Percentiles rank a stretch among this genome's conserved stretches.
These are phyloP conservation scores for Diplosoma virens DNA, from an alignment of 23 tunicate genomes.

Conservation along the genomic window DNA sequence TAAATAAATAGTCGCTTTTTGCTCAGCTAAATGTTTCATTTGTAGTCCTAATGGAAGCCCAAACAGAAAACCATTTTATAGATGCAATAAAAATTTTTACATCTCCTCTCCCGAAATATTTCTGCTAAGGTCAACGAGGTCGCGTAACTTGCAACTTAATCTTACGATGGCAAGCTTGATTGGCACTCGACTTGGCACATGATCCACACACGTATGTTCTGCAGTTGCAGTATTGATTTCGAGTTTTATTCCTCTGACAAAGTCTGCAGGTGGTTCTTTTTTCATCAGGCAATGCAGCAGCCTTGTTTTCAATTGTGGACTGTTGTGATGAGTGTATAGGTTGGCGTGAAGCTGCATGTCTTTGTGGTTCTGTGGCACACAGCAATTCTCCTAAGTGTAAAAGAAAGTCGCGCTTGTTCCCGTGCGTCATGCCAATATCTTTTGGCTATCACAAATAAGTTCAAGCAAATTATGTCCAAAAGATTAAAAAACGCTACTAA, in stretches of 20 bases:
- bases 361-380: conserved; percentile 26
- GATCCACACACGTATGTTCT: conserved; percentile 2
- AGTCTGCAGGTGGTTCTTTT: neutral
- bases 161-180: neutral
- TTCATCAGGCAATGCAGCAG: conserved; percentile 1
- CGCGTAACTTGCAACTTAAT: neutral
- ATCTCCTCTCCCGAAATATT: neutral
- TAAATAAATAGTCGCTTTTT: neutral
- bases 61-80: too few relatives aligned
- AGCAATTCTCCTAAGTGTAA: conserved; percentile 20
- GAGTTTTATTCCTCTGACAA: conserved; percentile 1
- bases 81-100: conserved; percentile 1
- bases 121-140: too few relatives aligned
- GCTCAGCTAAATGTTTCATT: conserved; percentile 12
- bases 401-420: conserved; percentile 19
- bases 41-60: neutral
- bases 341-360: conserved; percentile 1
- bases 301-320: neutral
- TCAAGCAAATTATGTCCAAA: conserved; percentile 28
- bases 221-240: neutral
- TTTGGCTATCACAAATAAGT: conserved; percentile 39
- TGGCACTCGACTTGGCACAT: neutral
- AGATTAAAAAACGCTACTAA: conserved; percentile 30
- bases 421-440: conserved; percentile 27
- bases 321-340: conserved; percentile 7